These are phyloP conservation scores for Oncorhynchus keta DNA, from an alignment of 2,113 vertebrate species.

Conservation along the genomic window DNA sequence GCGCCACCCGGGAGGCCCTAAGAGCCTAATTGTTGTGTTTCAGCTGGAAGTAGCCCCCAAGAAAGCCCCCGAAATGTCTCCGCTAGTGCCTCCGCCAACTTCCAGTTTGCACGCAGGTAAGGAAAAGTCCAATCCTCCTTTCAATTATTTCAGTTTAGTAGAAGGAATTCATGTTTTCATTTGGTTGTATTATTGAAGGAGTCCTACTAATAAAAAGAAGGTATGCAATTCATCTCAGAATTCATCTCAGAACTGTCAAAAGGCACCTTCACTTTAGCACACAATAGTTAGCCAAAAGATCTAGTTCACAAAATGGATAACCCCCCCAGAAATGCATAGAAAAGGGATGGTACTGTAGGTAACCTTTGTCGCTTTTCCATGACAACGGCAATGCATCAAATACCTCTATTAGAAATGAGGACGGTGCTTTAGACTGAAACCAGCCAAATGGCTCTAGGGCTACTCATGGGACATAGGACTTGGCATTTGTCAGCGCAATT, in stretches of 20 bases:
- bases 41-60: slow-evolving; percentile 88
- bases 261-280: too few relatives aligned
- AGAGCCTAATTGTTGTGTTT: slow-evolving; percentile 62
- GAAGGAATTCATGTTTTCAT: not conserved
- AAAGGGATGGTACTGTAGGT: not conserved
- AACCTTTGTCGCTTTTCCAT: not conserved
- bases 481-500: slow-evolving; percentile 57
- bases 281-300: too few relatives aligned
- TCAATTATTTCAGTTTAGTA: not conserved
- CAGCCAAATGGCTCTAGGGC: slow-evolving; percentile 44
- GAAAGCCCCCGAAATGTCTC: slow-evolving; percentile 93
- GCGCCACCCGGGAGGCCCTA: too few relatives aligned
- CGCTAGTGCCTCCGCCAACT: slow-evolving; percentile 81
- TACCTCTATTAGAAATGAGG: not conserved
- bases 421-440: not conserved
- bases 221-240: not conserved
- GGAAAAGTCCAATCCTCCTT: slow-evolving; percentile 20
- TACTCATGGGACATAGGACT: slow-evolving; percentile 39
- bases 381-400: not conserved
- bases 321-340: not conserved
- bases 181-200: not conserved
- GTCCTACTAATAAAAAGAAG: not conserved
- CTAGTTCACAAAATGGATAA: not conserved
- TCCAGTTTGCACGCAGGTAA: slow-evolving; percentile 92
- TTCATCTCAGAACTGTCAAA: too few relatives aligned